These are phyloP conservation scores for Mastigias papua DNA, from an alignment of 30 jellyfish, hydroid and myxozoan genomes.

Conservation along the genomic window DNA sequence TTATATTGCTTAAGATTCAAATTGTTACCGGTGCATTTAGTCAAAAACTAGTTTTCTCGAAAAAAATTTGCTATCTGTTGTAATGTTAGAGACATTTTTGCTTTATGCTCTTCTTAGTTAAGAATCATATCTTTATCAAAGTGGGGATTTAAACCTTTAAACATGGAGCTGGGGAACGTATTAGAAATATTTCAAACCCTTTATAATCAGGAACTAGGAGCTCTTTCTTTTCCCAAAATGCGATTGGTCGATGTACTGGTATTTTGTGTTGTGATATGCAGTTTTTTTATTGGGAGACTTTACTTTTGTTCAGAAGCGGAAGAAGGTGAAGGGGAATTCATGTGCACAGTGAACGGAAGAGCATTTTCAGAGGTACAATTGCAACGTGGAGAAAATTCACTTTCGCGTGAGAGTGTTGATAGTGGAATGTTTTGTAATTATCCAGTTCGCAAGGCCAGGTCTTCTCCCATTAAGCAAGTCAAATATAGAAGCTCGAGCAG, in stretches of 20 bases:
- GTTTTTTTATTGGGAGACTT: background rate
- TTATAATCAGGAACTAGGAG: too few species aligned
- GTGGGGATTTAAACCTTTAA: too few species aligned
- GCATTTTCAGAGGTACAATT: slow-evolving; percentile 84
- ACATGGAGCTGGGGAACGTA: too few species aligned
- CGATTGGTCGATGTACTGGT: background rate
- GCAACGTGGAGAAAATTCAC: slow-evolving; percentile 46
- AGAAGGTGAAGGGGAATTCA: slow-evolving; percentile 70
- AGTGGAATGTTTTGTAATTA: slow-evolving; percentile 55
- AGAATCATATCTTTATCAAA: too few species aligned
- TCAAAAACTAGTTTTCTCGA: too few species aligned
- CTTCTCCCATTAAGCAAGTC: slow-evolving; percentile 73
- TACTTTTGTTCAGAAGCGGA: slow-evolving; percentile 70
- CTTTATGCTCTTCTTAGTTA: too few species aligned
- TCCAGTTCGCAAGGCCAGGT: slow-evolving; percentile 81
- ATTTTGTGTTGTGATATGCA: background rate
- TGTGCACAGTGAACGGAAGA: slow-evolving; percentile 75
- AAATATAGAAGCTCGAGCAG: background rate
- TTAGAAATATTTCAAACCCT: too few species aligned
- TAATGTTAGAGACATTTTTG: too few species aligned
- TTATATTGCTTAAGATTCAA: too few species aligned
- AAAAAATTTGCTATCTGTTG: too few species aligned
- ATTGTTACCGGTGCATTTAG: too few species aligned
- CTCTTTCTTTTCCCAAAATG: too few species aligned
- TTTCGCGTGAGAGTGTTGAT: slow-evolving; percentile 75